These are phyloP conservation scores for Eristalis pertinax DNA, from an alignment of 2,888 invertebrate species.

Conservation along the genomic window DNA sequence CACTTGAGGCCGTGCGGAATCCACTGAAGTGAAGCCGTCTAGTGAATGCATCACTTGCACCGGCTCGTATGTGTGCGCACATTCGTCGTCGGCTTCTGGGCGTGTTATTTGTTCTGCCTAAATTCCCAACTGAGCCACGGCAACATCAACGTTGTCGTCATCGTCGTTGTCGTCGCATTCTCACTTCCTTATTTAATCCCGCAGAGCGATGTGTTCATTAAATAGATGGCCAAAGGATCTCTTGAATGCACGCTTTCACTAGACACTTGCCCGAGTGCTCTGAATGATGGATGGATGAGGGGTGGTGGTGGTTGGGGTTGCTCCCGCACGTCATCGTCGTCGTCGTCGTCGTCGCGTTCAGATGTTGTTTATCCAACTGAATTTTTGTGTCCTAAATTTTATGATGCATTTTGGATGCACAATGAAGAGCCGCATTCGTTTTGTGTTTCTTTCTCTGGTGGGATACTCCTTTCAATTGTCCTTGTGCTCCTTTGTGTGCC, in stretches of 20 bases:
- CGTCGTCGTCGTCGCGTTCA: background rate
- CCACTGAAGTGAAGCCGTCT: background rate
- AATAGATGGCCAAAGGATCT: conserved; percentile 19
- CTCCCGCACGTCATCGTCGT: background rate
- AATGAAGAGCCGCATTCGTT: conserved; percentile 9
- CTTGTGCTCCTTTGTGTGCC: background rate
- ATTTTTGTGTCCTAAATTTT: conserved; percentile 60
- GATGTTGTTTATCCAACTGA: conserved; percentile 35
- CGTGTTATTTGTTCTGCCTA: conserved; percentile 57
- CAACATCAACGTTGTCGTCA: too few species aligned
- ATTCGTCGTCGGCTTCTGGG: background rate
- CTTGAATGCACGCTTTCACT: conserved; percentile 20
- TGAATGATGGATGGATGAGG: background rate
- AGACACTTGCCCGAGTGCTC: conserved; percentile 23
- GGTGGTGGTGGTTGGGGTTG: background rate
- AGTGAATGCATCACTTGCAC: background rate
- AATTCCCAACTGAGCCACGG: conserved; percentile 50
- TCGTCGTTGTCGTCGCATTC: conserved; percentile 10
- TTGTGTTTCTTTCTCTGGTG: background rate
- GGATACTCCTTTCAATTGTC: conserved; percentile 14
- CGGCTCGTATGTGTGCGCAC: background rate
- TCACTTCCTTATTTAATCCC: conserved; percentile 56
- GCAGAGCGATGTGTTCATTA: conserved; percentile 47
- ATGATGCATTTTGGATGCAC: conserved; percentile 28
- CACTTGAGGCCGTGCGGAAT: background rate